Evolutionary conservation across 2,888 invertebrate species (phyloP).

Genomic region (Zonitis immaculata): DNA sequence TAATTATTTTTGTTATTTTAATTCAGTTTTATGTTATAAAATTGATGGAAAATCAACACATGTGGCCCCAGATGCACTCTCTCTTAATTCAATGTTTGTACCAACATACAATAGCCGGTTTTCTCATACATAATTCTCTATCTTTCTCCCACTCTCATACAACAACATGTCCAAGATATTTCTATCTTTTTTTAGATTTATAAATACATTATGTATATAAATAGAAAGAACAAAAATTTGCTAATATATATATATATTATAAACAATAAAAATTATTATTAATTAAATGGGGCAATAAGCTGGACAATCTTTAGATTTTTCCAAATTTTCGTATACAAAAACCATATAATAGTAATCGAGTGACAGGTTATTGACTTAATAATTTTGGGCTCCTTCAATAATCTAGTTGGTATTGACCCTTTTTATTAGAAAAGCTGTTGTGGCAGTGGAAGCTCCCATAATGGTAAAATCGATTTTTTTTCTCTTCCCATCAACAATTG

Average conservation of each 20-base stretch:
- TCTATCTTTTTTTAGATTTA: not conserved
- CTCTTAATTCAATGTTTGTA: not conserved
- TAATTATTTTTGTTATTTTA: not conserved
- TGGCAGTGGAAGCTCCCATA: not conserved
- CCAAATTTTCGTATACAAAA: too few species aligned
- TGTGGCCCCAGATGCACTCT: not conserved
- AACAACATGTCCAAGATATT: not conserved
- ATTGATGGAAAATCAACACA: not conserved
- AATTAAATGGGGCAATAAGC: too few species aligned
- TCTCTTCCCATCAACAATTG: not conserved
- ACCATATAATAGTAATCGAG: not conserved
- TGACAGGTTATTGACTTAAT: not conserved
- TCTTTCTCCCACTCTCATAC: not conserved
- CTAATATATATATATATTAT: too few species aligned
- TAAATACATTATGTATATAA: too few species aligned
- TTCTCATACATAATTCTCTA: not conserved
- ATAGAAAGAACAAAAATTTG: not conserved
- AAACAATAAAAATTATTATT: too few species aligned
- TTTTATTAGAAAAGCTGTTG: not conserved
- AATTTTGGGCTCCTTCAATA: not conserved
- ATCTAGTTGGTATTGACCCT: not conserved
- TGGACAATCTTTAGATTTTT: too few species aligned
- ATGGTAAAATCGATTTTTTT: not conserved
- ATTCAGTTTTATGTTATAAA: not conserved
- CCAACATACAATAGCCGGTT: not conserved